Conservation (phyloP, 2,797 vertebrate species). For the Neosalanx taihuensis region DNA sequence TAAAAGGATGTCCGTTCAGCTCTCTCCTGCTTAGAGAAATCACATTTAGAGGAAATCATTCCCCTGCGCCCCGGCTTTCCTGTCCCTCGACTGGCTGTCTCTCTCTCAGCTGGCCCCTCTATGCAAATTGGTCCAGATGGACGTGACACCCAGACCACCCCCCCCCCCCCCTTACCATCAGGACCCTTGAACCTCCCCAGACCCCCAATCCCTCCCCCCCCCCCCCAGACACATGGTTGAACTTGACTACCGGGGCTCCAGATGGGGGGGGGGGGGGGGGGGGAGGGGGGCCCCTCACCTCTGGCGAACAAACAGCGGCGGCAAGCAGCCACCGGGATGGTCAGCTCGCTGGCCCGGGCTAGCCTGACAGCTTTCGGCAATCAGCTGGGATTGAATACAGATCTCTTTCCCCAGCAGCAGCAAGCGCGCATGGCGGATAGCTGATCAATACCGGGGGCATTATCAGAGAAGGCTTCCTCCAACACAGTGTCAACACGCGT, state of each 20-base stretch:
- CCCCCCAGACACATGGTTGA: conserved; percentile 66
- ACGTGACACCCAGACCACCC: conserved; percentile 65
- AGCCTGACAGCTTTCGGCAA: conserved; percentile 52
- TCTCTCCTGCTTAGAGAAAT: conserved; percentile 65
- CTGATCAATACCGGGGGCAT: conserved; percentile 72
- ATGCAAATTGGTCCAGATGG: conserved; percentile 79
- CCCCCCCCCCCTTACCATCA: conserved; percentile 49
- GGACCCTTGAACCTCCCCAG: background rate
- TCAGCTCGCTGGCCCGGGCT: conserved; percentile 36
- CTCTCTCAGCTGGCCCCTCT: conserved; percentile 63
- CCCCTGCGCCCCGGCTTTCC: conserved; percentile 20
- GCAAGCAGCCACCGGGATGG: conserved; percentile 11
- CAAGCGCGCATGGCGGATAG: conserved; percentile 64
- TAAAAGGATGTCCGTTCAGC: conserved; percentile 58
- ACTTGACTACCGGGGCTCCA: conserved; percentile 77
- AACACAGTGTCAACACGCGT: conserved; percentile 68
- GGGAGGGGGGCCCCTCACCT: conserved; percentile 68
- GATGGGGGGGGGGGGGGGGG: conserved; percentile 70
- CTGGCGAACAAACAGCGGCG: conserved; percentile 50
- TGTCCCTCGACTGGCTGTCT: conserved; percentile 48
- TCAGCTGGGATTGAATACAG: conserved; percentile 64
- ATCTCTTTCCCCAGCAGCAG: conserved; percentile 59
- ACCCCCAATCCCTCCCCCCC: conserved; percentile 29
- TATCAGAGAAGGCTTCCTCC: conserved; percentile 72
- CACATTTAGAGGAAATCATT: conserved; percentile 64